Base-by-base conservation (phyloP, 2,113 vertebrate genomes). In the Oreochromis niloticus region DNA sequence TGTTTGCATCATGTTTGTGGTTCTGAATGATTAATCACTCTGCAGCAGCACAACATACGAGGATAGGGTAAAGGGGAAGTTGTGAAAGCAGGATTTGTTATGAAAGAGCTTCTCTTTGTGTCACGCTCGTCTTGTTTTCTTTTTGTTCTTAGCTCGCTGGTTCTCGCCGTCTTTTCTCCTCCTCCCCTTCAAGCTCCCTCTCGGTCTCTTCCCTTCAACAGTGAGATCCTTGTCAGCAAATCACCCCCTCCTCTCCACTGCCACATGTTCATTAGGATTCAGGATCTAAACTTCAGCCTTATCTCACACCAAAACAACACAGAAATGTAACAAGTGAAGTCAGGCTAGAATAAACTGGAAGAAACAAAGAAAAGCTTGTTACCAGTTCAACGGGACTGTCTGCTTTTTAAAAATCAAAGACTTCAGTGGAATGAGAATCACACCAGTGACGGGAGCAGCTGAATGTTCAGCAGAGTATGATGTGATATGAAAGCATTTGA, bases 231-330 rank as follows among this genome's bases (percentile, higher is more conserved):
- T 96, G 96, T 96, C 81, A 83, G 89, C 57, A 48, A 48, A 61
- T 50, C 89, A 88, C 48, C 50, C 90, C 92, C 86, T 84, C 79
- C 79, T 9, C 86, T 48, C 75, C 32, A 10, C 75, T 3, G 54
- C 88, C 90, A 93, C 88, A 89, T 91, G 87, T 81, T 91, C 87
- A 95, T 95, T 95, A 93, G 89, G 85, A 96, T 96, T 95, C 95
- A 91, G 61, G 66, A 85, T 90, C 84, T 92, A 68, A 66, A 43
- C 83, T 36, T 39, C 52, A 13, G 61, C 55, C 57, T 27, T 6
- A 55, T 85, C 48, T 83, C 80, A 5, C 13, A 39, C 55, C 9
- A 10, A 48, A 79, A 68, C 6, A 34, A 24, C 36, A 12, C 39
- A 16, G 46, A 8, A 32, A 30, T 22, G 17, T 48, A 55, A 36